A percentile compares a stretch with the other conserved stretches of the same genome.
Evolutionary conservation across 2,888 invertebrate genomes (phyloP).

Genomic region (Cephus sareptanus): DNA sequence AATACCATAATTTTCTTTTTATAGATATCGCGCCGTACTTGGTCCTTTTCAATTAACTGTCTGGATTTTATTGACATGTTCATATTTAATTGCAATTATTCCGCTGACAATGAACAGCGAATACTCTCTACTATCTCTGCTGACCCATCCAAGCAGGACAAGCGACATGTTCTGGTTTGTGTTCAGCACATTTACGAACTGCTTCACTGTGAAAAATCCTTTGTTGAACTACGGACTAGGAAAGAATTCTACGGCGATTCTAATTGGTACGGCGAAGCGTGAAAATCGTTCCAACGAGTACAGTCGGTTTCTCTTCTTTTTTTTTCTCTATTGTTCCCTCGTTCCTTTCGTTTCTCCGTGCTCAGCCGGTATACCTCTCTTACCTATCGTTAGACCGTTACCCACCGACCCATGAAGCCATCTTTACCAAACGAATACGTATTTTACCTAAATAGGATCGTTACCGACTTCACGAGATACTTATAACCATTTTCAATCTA

Average conservation of each 20-base stretch:
- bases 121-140: slow-evolving; percentile 75
- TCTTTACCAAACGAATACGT: not conserved
- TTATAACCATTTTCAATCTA: not conserved
- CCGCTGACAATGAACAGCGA: slow-evolving; percentile 79
- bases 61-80: slow-evolving; percentile 78
- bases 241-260: slow-evolving; percentile 76
- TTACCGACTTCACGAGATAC: not conserved
- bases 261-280: slow-evolving; percentile 71
- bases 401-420: not conserved
- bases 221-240: slow-evolving; percentile 74
- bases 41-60: slow-evolving; percentile 87
- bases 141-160: slow-evolving; percentile 77
- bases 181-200: slow-evolving; percentile 86
- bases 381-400: not conserved
- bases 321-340: not conserved
- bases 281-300: not conserved
- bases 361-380: not conserved
- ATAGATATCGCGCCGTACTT: slow-evolving; percentile 83
- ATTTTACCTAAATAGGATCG: not conserved
- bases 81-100: slow-evolving; percentile 79
- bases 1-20: slow-evolving; percentile 14
- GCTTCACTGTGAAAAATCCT: slow-evolving; percentile 70
- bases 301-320: not conserved
- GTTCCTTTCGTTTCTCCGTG: not conserved
- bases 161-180: slow-evolving; percentile 91